Evolutionary conservation across 2,888 invertebrate species (phyloP).

Genomic region (Eristalis intricaria): DNA sequence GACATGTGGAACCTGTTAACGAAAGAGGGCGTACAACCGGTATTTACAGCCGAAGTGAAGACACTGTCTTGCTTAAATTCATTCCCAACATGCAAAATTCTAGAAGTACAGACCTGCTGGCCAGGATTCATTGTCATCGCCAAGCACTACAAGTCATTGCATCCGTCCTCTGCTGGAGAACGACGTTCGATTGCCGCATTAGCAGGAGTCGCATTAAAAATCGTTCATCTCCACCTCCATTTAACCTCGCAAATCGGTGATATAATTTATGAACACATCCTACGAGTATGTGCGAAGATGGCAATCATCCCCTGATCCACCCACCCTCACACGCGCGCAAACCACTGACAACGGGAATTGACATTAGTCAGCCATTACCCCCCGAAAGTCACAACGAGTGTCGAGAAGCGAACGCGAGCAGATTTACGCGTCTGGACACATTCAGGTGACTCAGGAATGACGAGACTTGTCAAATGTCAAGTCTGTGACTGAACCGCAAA

Average conservation of each 20-base stretch:
- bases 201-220: no score
- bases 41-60: no score
- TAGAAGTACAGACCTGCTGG: no score
- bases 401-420: background rate
- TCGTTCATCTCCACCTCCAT: background rate
- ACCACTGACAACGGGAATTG: background rate
- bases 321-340: background rate
- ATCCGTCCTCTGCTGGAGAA: no score
- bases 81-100: no score
- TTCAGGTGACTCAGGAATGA: background rate
- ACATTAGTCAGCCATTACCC: background rate
- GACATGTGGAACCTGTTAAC: no score
- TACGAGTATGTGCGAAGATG: background rate
- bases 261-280: background rate
- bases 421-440: background rate
- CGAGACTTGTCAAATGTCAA: background rate
- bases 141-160: no score
- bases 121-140: no score
- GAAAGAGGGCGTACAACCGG: no score
- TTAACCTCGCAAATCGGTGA: background rate
- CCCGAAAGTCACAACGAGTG: background rate
- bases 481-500: background rate
- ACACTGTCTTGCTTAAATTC: no score
- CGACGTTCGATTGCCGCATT: no score
- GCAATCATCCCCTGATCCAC: background rate